Percentiles rank a stretch among this genome's conserved stretches.
Conservation (phyloP, 2,113 vertebrate genomes). For the Psophia crepitans region DNA sequence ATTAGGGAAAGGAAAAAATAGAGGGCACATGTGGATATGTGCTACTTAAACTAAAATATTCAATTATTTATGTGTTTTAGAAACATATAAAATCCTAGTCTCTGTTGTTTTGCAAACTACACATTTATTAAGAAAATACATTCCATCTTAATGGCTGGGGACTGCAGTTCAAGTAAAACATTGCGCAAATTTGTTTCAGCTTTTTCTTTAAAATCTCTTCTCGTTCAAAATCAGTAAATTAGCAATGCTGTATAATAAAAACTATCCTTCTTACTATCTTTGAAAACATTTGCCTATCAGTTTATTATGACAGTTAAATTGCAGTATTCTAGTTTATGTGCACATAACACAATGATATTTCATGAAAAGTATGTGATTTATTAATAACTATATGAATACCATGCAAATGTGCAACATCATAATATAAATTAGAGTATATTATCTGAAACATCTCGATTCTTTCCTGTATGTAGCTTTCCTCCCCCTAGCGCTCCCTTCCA, state of each 20-base stretch:
- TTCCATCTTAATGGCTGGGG: not conserved
- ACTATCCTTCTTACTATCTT: not conserved
- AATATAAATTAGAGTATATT: not conserved
- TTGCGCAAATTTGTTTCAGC: not conserved
- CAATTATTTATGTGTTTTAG: not conserved
- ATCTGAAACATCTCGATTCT: not conserved
- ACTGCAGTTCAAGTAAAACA: not conserved
- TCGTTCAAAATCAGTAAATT: not conserved
- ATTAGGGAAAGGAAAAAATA: not conserved
- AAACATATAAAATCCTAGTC: not conserved
- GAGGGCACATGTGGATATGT: not conserved
- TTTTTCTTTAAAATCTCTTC: not conserved
- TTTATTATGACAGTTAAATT: not conserved
- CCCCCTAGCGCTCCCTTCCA: not conserved
- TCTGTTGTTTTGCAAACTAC: not conserved
- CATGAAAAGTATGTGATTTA: not conserved
- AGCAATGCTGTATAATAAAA: not conserved
- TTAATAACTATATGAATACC: constrained; percentile 2
- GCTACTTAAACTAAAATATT: not conserved
- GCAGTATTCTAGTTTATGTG: not conserved
- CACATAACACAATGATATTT: not conserved
- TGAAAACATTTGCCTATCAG: not conserved
- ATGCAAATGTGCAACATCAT: not conserved
- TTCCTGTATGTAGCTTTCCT: not conserved
- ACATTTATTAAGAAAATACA: not conserved